phyloP scores from a whole-genome alignment of 1,140 invertebrate genomes.

The Conopomorpha cramerella region DNA sequence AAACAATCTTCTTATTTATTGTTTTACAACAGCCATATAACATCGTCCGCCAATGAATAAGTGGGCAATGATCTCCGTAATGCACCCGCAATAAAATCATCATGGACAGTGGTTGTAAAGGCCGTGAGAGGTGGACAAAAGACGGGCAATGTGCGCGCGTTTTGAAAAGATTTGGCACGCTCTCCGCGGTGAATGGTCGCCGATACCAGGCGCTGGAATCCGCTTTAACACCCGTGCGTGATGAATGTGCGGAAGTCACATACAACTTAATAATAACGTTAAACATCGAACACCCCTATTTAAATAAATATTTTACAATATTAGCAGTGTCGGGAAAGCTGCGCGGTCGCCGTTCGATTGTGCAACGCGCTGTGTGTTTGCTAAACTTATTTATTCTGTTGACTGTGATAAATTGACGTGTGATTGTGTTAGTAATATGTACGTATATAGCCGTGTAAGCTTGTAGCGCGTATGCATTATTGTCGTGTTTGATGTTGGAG shows the following conservation, averaged over 20 bases:
- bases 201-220: background rate
- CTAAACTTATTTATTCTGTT: constrained; percentile 32
- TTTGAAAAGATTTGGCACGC: constrained; percentile 48
- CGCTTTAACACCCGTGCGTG: constrained; percentile 10
- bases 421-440: too few species aligned
- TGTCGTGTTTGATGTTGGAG: too few species aligned
- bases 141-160: constrained; percentile 22
- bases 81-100: constrained; percentile 46
- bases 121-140: constrained; percentile 17
- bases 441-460: too few species aligned
- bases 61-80: constrained; percentile 32
- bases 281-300: constrained; percentile 38
- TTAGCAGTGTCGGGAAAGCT: constrained; percentile 33
- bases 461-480: too few species aligned
- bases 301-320: constrained; percentile 45
- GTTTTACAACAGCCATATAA: constrained; percentile 50
- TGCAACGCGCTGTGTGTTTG: constrained; percentile 35
- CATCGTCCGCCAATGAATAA: constrained; percentile 24
- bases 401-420: constrained; percentile 24
- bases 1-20: constrained; percentile 47
- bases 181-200: constrained; percentile 6
- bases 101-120: constrained; percentile 15
- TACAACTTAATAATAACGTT: constrained; percentile 51
- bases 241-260: constrained; percentile 45
- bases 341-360: constrained; percentile 15